phyloP scores from a whole-genome alignment of 1,140 invertebrate species.

The Tachypleus tridentatus region DNA sequence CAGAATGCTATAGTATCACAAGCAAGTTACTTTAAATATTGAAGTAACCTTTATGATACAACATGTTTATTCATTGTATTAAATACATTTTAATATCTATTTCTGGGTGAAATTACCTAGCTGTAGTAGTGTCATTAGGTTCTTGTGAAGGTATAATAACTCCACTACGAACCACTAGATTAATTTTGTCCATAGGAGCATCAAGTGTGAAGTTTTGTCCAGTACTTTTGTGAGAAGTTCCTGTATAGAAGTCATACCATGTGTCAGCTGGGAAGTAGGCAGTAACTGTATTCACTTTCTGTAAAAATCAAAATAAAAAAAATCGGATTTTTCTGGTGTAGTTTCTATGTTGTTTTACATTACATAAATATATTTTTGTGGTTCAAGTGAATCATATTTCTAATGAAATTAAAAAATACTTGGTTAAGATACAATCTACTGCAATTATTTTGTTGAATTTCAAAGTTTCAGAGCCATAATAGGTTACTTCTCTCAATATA shows the following conservation, averaged over 20 bases:
- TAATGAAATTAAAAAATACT: too few relatives aligned
- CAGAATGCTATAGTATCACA: not conserved
- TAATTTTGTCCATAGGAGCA: slow-evolving; percentile 28
- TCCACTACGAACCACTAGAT: slow-evolving; percentile 34
- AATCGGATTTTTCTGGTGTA: not conserved
- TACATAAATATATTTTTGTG: too few relatives aligned
- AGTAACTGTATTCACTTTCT: slow-evolving; percentile 17
- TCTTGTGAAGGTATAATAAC: slow-evolving; percentile 33
- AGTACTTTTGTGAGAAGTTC: slow-evolving; percentile 2
- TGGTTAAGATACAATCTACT: too few relatives aligned
- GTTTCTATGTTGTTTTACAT: not conserved
- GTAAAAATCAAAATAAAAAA: not conserved
- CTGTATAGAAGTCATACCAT: slow-evolving; percentile 24
- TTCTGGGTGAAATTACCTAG: slow-evolving; percentile 6
- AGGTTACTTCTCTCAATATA: too few relatives aligned
- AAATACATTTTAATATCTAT: too few relatives aligned
- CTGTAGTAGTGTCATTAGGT: slow-evolving; percentile 31
- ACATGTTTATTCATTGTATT: too few relatives aligned
- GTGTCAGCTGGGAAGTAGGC: slow-evolving; percentile 19
- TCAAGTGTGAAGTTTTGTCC: slow-evolving; percentile 10
- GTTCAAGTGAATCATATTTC: too few relatives aligned
- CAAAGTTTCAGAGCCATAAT: too few relatives aligned
- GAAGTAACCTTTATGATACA: not conserved
- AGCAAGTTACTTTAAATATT: not conserved
- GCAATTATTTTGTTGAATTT: too few relatives aligned